Evolutionary conservation across 2,797 vertebrate species (phyloP).

Genomic region (Melanotaenia parkinsoni): DNA sequence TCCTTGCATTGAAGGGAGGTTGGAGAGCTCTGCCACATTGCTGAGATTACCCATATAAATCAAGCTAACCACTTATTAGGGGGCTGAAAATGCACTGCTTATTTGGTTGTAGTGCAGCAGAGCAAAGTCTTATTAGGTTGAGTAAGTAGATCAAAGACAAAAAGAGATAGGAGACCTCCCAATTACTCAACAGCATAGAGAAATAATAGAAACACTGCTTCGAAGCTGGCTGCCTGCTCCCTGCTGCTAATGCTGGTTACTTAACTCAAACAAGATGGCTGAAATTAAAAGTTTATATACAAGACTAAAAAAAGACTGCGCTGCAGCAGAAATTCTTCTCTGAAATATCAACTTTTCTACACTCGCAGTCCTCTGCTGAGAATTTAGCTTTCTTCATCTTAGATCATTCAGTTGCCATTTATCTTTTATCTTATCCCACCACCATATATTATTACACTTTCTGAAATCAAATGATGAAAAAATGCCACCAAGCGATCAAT

Average conservation of each 20-base stretch:
- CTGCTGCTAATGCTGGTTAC: slow-evolving; percentile 46
- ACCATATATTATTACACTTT: slow-evolving; percentile 89
- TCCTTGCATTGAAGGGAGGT: slow-evolving; percentile 60
- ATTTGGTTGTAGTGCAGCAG: slow-evolving; percentile 83
- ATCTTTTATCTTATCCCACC: slow-evolving; percentile 81
- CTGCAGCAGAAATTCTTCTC: slow-evolving; percentile 16
- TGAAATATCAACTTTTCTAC: slow-evolving; percentile 51
- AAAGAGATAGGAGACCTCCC: slow-evolving; percentile 78
- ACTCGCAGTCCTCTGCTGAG: slow-evolving; percentile 52
- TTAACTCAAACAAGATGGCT: slow-evolving; percentile 43
- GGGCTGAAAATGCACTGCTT: slow-evolving; percentile 82
- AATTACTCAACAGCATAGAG: slow-evolving; percentile 81
- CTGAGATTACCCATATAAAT: slow-evolving; percentile 82
- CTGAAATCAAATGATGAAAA: slow-evolving; percentile 90
- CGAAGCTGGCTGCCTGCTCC: slow-evolving; percentile 52
- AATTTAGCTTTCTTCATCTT: slow-evolving; percentile 76
- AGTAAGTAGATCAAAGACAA: slow-evolving; percentile 85
- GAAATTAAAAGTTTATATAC: slow-evolving; percentile 39
- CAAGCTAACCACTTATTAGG: slow-evolving; percentile 84
- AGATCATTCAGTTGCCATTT: slow-evolving; percentile 80
- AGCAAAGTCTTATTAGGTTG: slow-evolving; percentile 84
- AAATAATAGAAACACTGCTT: slow-evolving; percentile 76
- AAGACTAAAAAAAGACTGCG: slow-evolving; percentile 21
- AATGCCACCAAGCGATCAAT: slow-evolving; percentile 86
- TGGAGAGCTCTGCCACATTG: slow-evolving; percentile 69